phyloP scores from a whole-genome alignment of 2,113 vertebrate genomes.

The Brachypteracias leptosomus region DNA sequence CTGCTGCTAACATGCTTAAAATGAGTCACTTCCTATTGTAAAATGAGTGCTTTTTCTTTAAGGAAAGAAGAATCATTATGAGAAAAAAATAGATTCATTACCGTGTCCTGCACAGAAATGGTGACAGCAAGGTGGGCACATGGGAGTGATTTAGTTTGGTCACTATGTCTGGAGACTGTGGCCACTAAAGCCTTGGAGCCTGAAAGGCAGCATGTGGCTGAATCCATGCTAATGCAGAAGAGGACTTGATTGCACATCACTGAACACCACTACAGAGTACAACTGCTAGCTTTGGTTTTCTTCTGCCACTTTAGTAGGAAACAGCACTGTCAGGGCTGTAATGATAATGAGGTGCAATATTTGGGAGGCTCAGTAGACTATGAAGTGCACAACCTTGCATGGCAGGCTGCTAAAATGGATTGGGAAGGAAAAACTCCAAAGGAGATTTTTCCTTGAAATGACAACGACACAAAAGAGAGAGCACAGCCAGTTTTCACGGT shows the following conservation, averaged over 20 bases:
- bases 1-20: neutral
- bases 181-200: neutral
- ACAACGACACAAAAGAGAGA: constrained; percentile 36
- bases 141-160: neutral
- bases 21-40: neutral
- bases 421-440: constrained; percentile 32
- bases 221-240: neutral
- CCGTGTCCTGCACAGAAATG: neutral
- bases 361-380: constrained; percentile 26
- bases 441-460: constrained; percentile 44
- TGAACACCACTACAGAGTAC: neutral
- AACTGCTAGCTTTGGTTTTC: neutral
- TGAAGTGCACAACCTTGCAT: constrained; percentile 32
- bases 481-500: constrained; percentile 62
- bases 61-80: neutral
- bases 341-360: neutral
- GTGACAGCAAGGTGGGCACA: neutral
- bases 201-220: neutral
- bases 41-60: constrained; percentile 19
- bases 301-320: neutral
- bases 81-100: constrained; percentile 4
- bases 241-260: neutral
- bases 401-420: constrained; percentile 27
- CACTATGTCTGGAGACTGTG: neutral
- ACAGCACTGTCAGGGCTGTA: neutral